Evolutionary conservation across 2,888 invertebrate genomes (phyloP).

Genomic region (Pyrochroa serraticornis): DNA sequence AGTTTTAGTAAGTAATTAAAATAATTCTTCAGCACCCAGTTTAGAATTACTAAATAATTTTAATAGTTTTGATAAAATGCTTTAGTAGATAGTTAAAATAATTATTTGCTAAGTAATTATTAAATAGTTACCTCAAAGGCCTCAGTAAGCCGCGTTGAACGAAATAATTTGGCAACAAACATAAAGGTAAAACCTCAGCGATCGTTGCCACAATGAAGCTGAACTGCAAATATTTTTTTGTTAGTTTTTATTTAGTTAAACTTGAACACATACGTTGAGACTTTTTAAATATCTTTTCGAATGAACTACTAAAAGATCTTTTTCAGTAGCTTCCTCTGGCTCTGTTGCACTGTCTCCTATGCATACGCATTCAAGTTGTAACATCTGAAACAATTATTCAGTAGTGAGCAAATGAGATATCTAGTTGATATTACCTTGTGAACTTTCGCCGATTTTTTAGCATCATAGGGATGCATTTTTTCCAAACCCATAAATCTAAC

Average conservation of each 20-base stretch:
- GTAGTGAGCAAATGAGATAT: conserved; percentile 15
- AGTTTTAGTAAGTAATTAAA: too few species aligned
- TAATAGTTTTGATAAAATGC: too few species aligned
- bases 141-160: conserved; percentile 77
- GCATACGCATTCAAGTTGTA: conserved; percentile 68
- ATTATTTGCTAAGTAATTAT: conserved; percentile 1
- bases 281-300: conserved; percentile 75
- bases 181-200: conserved; percentile 77
- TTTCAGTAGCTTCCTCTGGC: conserved; percentile 73
- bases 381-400: conserved; percentile 37
- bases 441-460: conserved; percentile 84
- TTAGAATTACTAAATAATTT: too few species aligned
- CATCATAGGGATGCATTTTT: conserved; percentile 86
- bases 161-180: conserved; percentile 76
- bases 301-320: conserved; percentile 79
- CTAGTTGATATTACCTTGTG: conserved; percentile 62
- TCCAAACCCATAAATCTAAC: conserved; percentile 82
- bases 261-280: conserved; percentile 64
- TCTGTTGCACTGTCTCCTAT: conserved; percentile 67
- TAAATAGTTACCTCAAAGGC: conserved; percentile 70
- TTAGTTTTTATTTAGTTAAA: not conserved
- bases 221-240: conserved; percentile 64
- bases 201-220: conserved; percentile 80
- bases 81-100: too few species aligned
- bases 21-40: too few species aligned